Evolutionary conservation across 2,888 invertebrate genomes (phyloP), one percentile per base, ranked within the genome.

Genomic region (Biston betularia): DNA sequence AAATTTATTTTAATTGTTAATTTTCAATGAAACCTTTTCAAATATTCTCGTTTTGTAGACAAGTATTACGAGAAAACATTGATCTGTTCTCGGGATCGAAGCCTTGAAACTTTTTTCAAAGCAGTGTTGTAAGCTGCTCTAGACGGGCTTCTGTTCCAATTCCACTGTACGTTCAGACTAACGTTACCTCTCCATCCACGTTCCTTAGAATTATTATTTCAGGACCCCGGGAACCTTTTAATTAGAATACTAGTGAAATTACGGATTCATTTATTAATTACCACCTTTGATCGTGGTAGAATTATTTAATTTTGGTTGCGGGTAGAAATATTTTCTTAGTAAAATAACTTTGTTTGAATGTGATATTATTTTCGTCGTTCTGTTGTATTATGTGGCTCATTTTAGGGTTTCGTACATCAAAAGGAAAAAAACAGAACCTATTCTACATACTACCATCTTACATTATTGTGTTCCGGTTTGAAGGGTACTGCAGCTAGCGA

Each of bases 221-320:
- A 11, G 56, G 65, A 44, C 15, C 35, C 42, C 46, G 42, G 55
- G 44, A 72, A 59, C 65, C 53, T 70, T 79, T 79, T 79, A 79
- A 79, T 79, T 79, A 79, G 72, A 76, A 71, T 61, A 63, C 76
- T 78, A 71, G 71, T 65, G 58, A 74, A 73, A 67, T 64, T 55
- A 45, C 57, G 12, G 52, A 55, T 73, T 70, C 62, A 55, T 64
- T 72, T 71, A 75, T 73, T 76, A 69, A 66, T 65, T 53, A 10
- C 60, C 58, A 56, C 56, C 61, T 65, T 61, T 65, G 65, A 65
- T 65, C 65, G 14, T 40, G 46, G 24, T 24, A 14, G 48, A 65
- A 61, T 52, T 46, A 45, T 56, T 65, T 58, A 40, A 48, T 58
- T 58, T 46, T 38, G 10, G 57, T 52, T 53, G 12, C 40, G 34